phyloP scores from a whole-genome alignment of 2,888 invertebrate genomes.

The Conistra vaccinii region DNA sequence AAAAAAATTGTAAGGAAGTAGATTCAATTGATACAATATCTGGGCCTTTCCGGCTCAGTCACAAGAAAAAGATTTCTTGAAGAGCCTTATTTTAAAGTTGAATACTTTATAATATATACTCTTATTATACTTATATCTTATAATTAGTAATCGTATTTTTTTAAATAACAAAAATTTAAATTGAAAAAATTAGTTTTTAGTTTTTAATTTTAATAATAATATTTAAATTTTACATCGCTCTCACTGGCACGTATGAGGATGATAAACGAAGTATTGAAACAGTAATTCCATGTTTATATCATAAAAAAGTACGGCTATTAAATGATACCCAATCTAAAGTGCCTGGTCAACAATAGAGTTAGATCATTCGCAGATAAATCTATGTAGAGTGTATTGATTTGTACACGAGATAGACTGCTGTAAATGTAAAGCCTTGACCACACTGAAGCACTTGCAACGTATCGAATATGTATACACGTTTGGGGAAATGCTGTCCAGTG shows the following conservation, averaged over 20 bases:
- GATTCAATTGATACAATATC: no score
- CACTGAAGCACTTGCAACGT: no score
- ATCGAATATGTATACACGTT: no score
- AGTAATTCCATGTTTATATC: background rate
- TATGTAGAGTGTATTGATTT: slow-evolving; percentile 24
- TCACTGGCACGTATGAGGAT: background rate
- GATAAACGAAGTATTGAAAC: background rate
- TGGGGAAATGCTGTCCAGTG: no score
- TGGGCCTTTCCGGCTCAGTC: background rate
- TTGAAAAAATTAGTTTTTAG: no score
- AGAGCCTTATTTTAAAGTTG: background rate
- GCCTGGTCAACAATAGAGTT: background rate
- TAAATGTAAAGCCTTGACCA: background rate
- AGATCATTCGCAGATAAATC: background rate
- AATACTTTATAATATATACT: no score
- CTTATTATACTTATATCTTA: no score
- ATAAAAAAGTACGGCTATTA: slow-evolving; percentile 1
- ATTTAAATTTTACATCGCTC: background rate
- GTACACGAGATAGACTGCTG: background rate
- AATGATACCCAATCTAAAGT: slow-evolving; percentile 7
- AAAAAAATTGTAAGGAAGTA: background rate
- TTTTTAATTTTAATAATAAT: no score
- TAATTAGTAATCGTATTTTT: no score
- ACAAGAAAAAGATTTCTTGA: background rate
- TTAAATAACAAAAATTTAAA: no score